Base-by-base conservation (phyloP, 2,888 invertebrate genomes). In the Rugalucina vietnamica region DNA sequence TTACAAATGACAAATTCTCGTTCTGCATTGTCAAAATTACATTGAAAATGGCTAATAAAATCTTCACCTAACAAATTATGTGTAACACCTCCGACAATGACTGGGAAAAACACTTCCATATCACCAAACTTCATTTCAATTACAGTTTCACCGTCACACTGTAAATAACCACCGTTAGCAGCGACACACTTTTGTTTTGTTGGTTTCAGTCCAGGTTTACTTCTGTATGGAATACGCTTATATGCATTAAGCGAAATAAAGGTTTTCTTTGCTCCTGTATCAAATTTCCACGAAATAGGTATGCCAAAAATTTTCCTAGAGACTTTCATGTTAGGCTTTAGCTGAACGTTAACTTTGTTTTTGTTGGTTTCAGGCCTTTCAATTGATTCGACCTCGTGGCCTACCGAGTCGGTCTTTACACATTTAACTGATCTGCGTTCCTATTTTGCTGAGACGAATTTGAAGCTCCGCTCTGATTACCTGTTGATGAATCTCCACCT, bases 41-140 rank as follows among this genome's bases (percentile, higher is more conserved):
- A 79, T 21, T 54, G 8, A 76, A 79, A 83, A 8, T 71, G 50
- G 29, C 32, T 21, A 24, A 79, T 79, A 36, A 76, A 84, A 57
- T 72, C 79, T n/a, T 72, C 60, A 1, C 72, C 57, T 29, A 72
- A 29, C n/a, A 77, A 37, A 57, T 80, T 80, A 0, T 18, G 8
- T 29, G 76, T 73, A 27, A 79, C 79, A 60, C 50, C 76, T 43
- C 76, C 76, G 34, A 84, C 80, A 65, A 77, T 72, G 32, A 83
- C 5, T 4, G 71, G 60, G 70, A 83, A 83, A 24, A 65, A 77
- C 18, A 75, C 21, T 50, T 75, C 76, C 1, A n/a, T 50, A 5
- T 27, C 82, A 12, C 34, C 43, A 27, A 78, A 78, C 3, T 57
- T 37, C 29, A 80, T 24, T 18, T 34, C 18, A n/a, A 80, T 29